A percentile compares a stretch with the other conserved stretches of the same genome.
phyloP scores from a whole-genome alignment of 1,140 invertebrate species.

The Cydia splendana region DNA sequence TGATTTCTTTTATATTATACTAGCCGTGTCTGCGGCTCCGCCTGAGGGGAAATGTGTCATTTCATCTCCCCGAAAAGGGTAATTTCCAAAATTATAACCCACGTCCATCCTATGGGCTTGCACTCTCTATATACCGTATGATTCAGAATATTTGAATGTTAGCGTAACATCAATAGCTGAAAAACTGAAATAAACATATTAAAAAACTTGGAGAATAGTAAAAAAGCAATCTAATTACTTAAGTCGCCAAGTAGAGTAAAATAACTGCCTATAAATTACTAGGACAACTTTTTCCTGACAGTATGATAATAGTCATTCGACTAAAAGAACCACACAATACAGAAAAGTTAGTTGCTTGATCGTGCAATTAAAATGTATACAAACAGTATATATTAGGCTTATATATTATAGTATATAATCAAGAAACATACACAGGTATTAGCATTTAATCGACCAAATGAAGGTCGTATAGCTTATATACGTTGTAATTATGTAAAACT shows the following conservation, averaged over 20 bases:
- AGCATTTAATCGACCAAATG: slow-evolving; percentile 54
- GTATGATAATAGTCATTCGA: not conserved
- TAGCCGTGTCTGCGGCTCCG: not conserved
- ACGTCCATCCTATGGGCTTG: no score
- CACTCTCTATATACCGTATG: no score
- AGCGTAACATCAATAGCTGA: no score
- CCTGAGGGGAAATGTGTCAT: not conserved
- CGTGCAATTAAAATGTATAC: not conserved
- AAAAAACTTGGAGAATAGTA: no score
- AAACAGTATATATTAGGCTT: not conserved
- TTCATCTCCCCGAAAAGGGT: not conserved
- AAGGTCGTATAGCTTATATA: slow-evolving; percentile 40
- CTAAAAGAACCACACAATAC: not conserved
- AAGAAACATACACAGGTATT: slow-evolving; percentile 39
- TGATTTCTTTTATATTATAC: not conserved
- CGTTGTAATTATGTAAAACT: slow-evolving; percentile 26
- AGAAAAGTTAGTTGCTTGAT: not conserved
- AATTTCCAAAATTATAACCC: no score
- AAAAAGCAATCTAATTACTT: no score
- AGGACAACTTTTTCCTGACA: no score
- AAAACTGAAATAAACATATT: no score
- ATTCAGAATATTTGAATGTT: no score
- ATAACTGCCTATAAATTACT: no score
- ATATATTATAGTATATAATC: slow-evolving; percentile 12
- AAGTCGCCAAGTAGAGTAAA: no score